Percentiles rank a stretch among this genome's conserved stretches.
phyloP scores from a whole-genome alignment of 30 jellyfish, hydroid and myxozoan species.

The Hydractinia symbiolongicarpus region DNA sequence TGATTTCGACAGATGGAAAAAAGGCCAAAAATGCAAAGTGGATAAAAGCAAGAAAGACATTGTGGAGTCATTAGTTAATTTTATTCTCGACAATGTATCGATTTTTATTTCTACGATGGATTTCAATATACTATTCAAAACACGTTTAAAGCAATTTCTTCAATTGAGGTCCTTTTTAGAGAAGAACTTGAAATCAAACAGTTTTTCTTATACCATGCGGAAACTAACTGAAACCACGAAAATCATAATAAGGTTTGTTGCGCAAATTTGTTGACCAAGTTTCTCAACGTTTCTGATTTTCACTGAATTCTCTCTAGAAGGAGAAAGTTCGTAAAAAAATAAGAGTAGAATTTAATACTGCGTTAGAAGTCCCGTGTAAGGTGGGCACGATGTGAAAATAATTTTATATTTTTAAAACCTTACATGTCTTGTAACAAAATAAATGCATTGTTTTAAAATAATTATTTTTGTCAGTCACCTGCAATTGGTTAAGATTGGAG shows the following conservation, averaged over 20 bases:
- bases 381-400: too few species aligned
- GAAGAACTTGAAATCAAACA: conserved; percentile 6
- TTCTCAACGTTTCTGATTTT: too few species aligned
- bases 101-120: conserved; percentile 34
- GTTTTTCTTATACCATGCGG: neutral
- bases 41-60: conserved; percentile 34
- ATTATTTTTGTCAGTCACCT: conserved; percentile 1
- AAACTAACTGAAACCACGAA: too few species aligned
- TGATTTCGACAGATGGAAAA: conserved; percentile 56
- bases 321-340: too few species aligned
- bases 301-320: too few species aligned
- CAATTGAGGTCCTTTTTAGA: conserved; percentile 49
- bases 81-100: neutral
- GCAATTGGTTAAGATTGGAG: conserved; percentile 23
- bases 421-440: neutral
- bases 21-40: conserved; percentile 8
- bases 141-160: conserved; percentile 43
- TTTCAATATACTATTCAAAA: conserved; percentile 17
- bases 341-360: too few species aligned
- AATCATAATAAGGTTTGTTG: neutral
- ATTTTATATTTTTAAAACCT: neutral
- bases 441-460: neutral
- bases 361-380: too few species aligned
- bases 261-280: too few species aligned
- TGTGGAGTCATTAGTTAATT: neutral